Evolutionary conservation across 1,140 invertebrate genomes (phyloP).

Genomic region (Mylabris phalerata): DNA sequence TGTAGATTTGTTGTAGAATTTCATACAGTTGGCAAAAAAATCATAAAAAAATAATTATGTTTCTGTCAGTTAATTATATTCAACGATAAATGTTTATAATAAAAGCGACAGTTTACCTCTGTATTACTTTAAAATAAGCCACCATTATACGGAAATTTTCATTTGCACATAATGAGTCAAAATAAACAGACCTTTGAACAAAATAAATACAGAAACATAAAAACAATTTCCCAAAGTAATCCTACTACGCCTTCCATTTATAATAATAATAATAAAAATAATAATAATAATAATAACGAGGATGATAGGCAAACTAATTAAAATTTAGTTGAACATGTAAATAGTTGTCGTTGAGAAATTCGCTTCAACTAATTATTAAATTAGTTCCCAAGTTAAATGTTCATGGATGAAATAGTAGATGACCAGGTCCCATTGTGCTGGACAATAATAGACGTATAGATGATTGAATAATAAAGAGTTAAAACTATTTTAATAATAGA

Average conservation of each 20-base stretch:
- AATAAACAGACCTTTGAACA: too few relatives aligned
- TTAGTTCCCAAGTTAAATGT: too few relatives aligned
- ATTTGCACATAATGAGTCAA: constrained; percentile 6
- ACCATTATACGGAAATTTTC: constrained; percentile 23
- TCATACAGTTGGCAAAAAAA: too few relatives aligned
- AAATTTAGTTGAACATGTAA: constrained; percentile 10
- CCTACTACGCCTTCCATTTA: too few relatives aligned
- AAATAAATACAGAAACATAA: too few relatives aligned
- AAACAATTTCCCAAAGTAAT: too few relatives aligned
- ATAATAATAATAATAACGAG: background rate
- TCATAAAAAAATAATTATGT: background rate
- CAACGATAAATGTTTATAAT: constrained; percentile 26
- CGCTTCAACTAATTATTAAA: too few relatives aligned
- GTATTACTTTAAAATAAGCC: constrained; percentile 25
- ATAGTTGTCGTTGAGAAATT: constrained; percentile 3
- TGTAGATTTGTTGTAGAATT: too few relatives aligned
- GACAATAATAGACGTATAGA: constrained; percentile 2
- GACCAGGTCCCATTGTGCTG: too few relatives aligned
- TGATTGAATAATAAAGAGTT: constrained; percentile 10
- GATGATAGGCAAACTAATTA: constrained; percentile 14
- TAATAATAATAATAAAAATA: too few relatives aligned
- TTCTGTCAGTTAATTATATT: constrained; percentile 24
- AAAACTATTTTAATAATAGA: constrained; percentile 24
- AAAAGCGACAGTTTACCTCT: constrained; percentile 24
- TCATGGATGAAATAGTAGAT: too few relatives aligned